Evolutionary conservation across 2,888 invertebrate genomes (phyloP).

Genomic region (Drosophila melanosoma): DNA sequence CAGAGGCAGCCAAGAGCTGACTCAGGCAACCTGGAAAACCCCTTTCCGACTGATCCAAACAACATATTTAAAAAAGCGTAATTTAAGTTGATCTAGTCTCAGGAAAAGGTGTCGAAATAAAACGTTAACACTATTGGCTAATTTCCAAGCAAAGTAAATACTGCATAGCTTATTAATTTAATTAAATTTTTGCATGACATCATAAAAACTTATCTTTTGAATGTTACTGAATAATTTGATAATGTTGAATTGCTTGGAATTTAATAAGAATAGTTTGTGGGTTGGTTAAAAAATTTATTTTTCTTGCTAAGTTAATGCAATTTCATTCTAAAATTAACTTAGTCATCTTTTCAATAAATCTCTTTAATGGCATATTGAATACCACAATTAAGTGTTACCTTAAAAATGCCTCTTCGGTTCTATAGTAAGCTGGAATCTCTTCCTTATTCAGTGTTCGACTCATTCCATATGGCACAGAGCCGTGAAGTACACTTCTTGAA

Average conservation of each 20-base stretch:
- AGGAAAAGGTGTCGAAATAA: neutral
- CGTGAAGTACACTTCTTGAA: slow-evolving; percentile 28
- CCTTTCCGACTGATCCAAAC: no score
- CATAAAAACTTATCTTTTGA: neutral
- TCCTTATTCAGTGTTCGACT: slow-evolving; percentile 26
- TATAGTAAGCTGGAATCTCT: slow-evolving; percentile 11
- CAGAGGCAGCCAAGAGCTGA: neutral
- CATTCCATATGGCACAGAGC: slow-evolving; percentile 16
- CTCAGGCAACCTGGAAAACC: no score
- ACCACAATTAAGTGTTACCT: neutral
- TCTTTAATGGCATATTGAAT: neutral
- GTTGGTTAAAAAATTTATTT: no score
- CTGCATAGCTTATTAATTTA: neutral
- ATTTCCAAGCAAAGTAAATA: neutral
- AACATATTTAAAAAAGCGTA: neutral
- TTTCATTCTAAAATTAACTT: neutral
- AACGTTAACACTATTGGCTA: neutral
- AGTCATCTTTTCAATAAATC: neutral
- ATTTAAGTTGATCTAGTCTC: neutral
- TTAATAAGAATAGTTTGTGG: no score
- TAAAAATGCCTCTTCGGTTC: slow-evolving; percentile 15
- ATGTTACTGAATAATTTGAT: neutral
- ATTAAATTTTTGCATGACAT: neutral
- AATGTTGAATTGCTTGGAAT: no score
- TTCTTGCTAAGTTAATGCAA: no score